Base-by-base conservation (phyloP, 1,140 invertebrate genomes). In the Drosophila chauvacae region DNA sequence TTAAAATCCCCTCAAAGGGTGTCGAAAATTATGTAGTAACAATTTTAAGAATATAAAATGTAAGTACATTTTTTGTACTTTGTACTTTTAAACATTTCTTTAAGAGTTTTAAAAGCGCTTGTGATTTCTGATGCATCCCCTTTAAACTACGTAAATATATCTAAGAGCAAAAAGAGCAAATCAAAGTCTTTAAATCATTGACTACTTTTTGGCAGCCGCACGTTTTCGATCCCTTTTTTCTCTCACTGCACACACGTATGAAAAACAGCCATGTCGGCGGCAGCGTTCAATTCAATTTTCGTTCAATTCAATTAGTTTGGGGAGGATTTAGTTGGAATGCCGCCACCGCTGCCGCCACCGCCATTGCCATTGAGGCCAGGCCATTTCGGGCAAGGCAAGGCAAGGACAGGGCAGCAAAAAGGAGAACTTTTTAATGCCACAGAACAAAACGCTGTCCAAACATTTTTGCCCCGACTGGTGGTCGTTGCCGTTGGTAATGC, bases 251-350 rank as follows among this genome's bases (percentile, higher is more conserved):
- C n/a, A 41, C 61, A 42, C 60, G 41, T 37, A 66, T 50, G 61
- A 62, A 62, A 55, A 55, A 55, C 51, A 55, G 51, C 51, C 51
- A 55, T 55, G 44, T 47, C 20, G 45, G 45, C 45, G 44, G 6
- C 68, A 53, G 55, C 42, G 60, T 64, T 71, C 74, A 79, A 79
- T 79, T 79, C 75, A 79, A 78, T 79, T 79, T 78, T 48, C 64
- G 66, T 77, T 77, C 74, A 77, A 77, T 77, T 77, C 75, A 77
- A 77, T 77, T 77, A 78, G 75, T 63, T 35, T 35, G 65, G 57
- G 64, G 47, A 62, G 74, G 74, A 61, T 77, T 77, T 77, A 77
- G 77, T 77, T 77, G 74, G 77, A 77, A 77, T 77, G 74, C 75
- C 58, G 39, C 41, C 33, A 44, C 13, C 48, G 41, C 37, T 18